Conservation (phyloP, 2,888 invertebrate genomes). For the Pasiphila rectangulata region DNA sequence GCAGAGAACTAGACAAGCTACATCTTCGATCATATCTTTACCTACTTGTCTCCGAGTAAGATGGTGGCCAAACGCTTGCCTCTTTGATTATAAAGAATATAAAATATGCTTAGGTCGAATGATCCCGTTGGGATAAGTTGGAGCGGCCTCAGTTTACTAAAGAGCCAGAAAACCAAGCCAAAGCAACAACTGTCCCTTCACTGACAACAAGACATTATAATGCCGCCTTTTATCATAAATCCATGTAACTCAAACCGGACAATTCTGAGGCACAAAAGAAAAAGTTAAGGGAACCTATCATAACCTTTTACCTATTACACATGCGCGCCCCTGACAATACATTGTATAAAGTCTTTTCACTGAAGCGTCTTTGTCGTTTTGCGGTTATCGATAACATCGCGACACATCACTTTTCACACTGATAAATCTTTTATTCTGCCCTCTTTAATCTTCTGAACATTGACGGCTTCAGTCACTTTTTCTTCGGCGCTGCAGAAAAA, state of each 20-base stretch:
- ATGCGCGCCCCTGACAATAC: conserved; percentile 36
- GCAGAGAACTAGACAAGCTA: too few species aligned
- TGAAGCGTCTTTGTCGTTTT: conserved; percentile 44
- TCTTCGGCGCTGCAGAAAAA: not conserved
- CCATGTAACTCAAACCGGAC: conserved; percentile 9
- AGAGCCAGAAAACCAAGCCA: too few species aligned
- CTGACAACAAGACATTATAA: too few species aligned
- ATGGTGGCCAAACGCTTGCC: too few species aligned
- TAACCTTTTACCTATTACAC: conserved; percentile 28
- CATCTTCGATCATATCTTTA: too few species aligned
- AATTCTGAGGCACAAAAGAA: conserved; percentile 20
- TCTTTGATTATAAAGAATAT: too few species aligned
- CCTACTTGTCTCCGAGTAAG: too few species aligned
- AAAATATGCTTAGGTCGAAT: too few species aligned
- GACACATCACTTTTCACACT: conserved; percentile 45
- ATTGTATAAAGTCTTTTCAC: conserved; percentile 40
- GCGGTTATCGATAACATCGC: conserved; percentile 68
- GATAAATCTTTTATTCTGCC: conserved; percentile 10
- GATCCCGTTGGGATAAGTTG: too few species aligned
- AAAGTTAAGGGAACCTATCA: conserved; percentile 19
- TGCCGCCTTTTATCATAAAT: not conserved
- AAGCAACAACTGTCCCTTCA: too few species aligned
- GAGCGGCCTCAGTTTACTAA: too few species aligned
- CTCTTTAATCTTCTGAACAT: conserved; percentile 23
- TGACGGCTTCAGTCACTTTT: conserved; percentile 15